Conservation (phyloP, 2,888 invertebrate genomes). For the Drosophila formosana region DNA sequence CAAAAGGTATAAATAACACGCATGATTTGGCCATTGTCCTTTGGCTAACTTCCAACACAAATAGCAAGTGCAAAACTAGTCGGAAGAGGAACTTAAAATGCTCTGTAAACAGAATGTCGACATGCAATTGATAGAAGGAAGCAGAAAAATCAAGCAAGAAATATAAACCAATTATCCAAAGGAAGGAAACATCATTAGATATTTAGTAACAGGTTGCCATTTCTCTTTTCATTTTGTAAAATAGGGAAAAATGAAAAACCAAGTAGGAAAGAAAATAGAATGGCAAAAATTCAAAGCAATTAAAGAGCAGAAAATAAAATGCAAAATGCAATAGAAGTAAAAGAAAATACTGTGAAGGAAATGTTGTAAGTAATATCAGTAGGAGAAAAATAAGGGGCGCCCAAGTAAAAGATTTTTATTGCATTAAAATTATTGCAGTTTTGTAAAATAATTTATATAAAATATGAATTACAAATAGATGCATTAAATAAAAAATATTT, state of each 20-base stretch:
- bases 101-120: conserved; percentile 6
- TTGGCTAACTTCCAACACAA: conserved; percentile 21
- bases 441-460: too few relatives aligned
- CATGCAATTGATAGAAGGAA: neutral
- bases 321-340: neutral
- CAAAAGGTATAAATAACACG: conserved; percentile 52
- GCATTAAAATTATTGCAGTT: too few relatives aligned
- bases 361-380: neutral
- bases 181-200: neutral
- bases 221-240: neutral
- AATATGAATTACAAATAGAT: too few relatives aligned
- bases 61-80: conserved; percentile 5
- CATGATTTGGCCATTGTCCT: conserved; percentile 63
- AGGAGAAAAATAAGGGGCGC: neutral
- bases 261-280: neutral
- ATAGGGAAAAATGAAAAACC: neutral
- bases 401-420: too few relatives aligned
- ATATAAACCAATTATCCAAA: neutral
- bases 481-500: too few relatives aligned
- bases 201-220: neutral
- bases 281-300: neutral
- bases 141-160: neutral
- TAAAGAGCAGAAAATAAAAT: neutral
- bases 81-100: conserved; percentile 1
- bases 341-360: neutral